Evolutionary conservation across 2,797 vertebrate species (phyloP).

Genomic region (Percopsis omiscomaycus): DNA sequence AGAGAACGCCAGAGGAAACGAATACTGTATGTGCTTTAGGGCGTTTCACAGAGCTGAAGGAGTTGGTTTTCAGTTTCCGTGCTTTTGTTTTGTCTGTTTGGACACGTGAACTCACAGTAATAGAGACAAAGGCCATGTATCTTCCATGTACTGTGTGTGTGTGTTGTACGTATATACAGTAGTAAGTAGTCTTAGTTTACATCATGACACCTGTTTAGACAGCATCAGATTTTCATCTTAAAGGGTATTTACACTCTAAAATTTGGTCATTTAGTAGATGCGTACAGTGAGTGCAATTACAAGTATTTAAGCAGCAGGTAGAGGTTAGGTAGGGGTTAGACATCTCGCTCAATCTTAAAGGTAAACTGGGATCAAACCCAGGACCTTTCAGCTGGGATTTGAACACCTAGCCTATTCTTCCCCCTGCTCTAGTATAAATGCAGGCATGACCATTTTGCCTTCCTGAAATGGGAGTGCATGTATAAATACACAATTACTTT

Average conservation of each 20-base stretch:
- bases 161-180: slow-evolving; percentile 38
- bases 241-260: not conserved
- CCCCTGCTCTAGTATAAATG: no score
- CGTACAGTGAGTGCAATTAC: no score
- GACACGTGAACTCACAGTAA: slow-evolving; percentile 9
- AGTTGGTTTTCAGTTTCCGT: slow-evolving; percentile 54
- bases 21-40: slow-evolving; percentile 28
- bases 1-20: slow-evolving; percentile 29
- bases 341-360: no score
- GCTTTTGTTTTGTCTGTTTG: slow-evolving; percentile 34
- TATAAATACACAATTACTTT: no score
- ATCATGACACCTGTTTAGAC: not conserved
- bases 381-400: no score
- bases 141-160: not conserved
- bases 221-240: not conserved
- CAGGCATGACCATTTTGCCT: no score
- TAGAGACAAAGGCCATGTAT: slow-evolving; percentile 4
- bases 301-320: no score
- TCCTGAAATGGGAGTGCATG: no score
- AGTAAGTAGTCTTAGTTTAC: not conserved
- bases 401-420: no score
- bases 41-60: slow-evolving; percentile 56
- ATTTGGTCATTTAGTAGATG: not conserved
- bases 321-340: no score
- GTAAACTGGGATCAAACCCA: no score